Conservation (phyloP, 2,888 invertebrate species). For the Doris montereyensis region DNA sequence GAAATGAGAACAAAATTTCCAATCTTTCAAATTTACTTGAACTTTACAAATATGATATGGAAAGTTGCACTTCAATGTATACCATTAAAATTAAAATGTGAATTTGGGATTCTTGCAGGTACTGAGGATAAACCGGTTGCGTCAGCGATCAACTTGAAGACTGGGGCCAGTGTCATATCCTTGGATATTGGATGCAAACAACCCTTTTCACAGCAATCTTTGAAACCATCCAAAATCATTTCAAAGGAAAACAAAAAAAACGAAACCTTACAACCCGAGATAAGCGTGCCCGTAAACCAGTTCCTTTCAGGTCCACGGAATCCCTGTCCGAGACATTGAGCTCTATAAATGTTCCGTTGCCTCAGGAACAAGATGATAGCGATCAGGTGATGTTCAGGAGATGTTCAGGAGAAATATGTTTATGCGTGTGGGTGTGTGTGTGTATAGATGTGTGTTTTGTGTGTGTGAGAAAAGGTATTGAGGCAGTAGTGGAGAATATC, state of each 20-base stretch:
- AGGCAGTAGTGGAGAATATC: no score
- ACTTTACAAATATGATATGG: no score
- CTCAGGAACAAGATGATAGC: constrained; percentile 2
- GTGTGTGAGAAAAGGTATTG: no score
- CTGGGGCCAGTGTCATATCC: constrained; percentile 66
- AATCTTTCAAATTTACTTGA: no score
- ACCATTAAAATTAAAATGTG: no score
- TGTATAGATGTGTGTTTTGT: no score
- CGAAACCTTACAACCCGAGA: neutral
- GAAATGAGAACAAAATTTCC: no score
- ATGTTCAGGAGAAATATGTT: neutral
- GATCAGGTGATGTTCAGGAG: constrained; percentile 21
- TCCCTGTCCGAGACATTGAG: neutral
- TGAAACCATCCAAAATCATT: neutral
- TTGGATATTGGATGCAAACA: constrained; percentile 47
- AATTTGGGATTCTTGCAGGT: no score
- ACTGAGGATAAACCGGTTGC: neutral
- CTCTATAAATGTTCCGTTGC: neutral
- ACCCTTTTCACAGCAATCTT: neutral
- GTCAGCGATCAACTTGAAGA: constrained; percentile 65
- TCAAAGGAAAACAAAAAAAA: constrained; percentile 17
- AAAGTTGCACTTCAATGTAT: no score
- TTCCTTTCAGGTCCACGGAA: neutral
- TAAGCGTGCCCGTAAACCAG: neutral
- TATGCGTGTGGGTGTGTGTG: no score